Conservation (phyloP, 2,113 vertebrate species). For the Syrrhaptes paradoxus region DNA sequence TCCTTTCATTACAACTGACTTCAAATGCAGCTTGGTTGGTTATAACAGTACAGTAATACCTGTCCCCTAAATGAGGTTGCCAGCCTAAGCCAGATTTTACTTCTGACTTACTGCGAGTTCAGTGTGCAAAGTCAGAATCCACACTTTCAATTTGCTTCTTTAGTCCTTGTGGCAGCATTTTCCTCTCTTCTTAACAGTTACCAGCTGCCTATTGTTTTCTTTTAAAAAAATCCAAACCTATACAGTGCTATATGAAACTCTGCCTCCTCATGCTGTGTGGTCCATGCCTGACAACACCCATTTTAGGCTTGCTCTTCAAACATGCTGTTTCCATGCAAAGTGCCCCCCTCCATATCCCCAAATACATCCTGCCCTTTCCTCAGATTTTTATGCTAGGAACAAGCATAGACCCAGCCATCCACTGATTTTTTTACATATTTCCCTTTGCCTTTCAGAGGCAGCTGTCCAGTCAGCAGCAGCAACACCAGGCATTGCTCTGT, state of each 20-base stretch:
- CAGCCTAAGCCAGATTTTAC: neutral
- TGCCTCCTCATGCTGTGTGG: neutral
- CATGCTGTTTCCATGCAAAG: neutral
- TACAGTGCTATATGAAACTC: neutral
- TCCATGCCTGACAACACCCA: neutral
- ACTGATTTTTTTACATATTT: neutral
- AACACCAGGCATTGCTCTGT: neutral
- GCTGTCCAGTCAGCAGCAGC: neutral
- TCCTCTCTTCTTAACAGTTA: neutral
- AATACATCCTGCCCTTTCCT: neutral
- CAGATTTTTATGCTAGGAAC: neutral
- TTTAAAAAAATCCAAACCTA: neutral
- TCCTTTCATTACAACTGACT: neutral
- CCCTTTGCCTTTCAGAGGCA: neutral
- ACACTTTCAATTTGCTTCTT: neutral
- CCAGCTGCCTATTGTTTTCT: neutral
- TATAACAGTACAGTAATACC: neutral
- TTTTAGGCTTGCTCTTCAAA: neutral
- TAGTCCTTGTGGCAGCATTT: neutral
- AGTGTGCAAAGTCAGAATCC: neutral
- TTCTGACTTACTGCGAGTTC: neutral
- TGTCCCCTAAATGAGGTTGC: neutral
- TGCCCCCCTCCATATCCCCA: neutral
- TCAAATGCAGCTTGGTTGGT: too few relatives aligned
- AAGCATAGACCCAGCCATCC: neutral